Conservation (phyloP, 2,113 vertebrate species). For the Erinaceus europaeus region DNA sequence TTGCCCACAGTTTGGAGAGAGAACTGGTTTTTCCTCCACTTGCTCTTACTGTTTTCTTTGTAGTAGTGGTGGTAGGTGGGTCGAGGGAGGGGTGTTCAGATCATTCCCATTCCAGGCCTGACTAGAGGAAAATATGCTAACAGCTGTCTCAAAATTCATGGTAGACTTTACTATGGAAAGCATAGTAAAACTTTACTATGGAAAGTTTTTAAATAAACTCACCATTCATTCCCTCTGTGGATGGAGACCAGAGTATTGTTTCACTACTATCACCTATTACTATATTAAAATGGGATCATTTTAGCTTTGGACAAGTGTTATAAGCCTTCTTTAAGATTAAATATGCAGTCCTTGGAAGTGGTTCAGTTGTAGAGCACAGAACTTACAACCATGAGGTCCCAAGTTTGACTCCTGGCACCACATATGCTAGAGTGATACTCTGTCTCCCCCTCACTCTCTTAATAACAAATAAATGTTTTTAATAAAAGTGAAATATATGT, state of each 20-base stretch:
- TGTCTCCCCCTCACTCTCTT: no score
- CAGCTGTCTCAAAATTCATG: conserved; percentile 69
- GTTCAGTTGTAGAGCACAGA: background rate
- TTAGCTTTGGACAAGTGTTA: conserved; percentile 71
- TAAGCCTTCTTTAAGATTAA: conserved; percentile 73
- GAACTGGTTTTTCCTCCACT: conserved; percentile 5
- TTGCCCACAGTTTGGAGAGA: conserved; percentile 22
- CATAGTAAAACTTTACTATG: conserved; percentile 59
- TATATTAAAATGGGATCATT: conserved; percentile 66
- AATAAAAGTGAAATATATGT: conserved; percentile 66
- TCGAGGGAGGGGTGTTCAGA: no score
- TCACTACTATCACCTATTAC: conserved; percentile 65
- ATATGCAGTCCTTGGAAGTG: conserved; percentile 9
- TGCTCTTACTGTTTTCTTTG: conserved; percentile 49
- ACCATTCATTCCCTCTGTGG: conserved; percentile 52
- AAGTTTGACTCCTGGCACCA: background rate
- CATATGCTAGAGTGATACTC: no score
- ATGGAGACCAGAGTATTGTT: conserved; percentile 61
- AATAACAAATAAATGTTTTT: no score
- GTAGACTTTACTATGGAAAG: conserved; percentile 64
- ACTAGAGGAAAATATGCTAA: conserved; percentile 67
- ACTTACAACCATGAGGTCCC: no score
- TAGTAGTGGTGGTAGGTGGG: no score
- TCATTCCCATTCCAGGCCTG: conserved; percentile 35
- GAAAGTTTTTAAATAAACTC: conserved; percentile 75